phyloP scores from a whole-genome alignment of 2,113 vertebrate genomes.

The Romanogobio albipinnatus region DNA sequence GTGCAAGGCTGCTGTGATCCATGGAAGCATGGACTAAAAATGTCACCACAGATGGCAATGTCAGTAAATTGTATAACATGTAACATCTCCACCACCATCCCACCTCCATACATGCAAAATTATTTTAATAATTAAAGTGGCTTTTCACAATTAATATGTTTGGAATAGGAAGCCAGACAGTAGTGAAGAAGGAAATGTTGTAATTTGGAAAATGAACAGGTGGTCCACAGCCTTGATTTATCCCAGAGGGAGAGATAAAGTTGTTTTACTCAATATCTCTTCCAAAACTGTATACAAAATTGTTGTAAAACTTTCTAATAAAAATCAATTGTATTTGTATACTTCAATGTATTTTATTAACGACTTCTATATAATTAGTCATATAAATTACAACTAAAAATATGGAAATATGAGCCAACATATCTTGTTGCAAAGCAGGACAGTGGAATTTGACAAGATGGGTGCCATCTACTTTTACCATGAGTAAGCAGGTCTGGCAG shows the following conservation, averaged over 20 bases:
- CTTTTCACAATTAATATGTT: background rate
- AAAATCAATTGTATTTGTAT: background rate
- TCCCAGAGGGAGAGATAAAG: background rate
- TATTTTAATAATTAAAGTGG: background rate
- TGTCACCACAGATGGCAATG: conserved; percentile 40
- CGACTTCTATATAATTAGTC: background rate
- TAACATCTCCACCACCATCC: background rate
- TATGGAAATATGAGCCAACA: background rate
- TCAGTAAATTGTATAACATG: background rate
- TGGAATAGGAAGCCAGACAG: background rate
- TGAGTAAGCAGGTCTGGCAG: conserved; percentile 60
- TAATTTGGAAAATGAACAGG: background rate
- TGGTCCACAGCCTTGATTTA: conserved; percentile 4
- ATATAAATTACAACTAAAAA: background rate
- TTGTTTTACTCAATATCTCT: background rate
- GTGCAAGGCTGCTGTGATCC: background rate
- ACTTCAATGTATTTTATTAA: background rate
- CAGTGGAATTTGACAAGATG: conserved; percentile 55
- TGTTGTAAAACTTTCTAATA: background rate
- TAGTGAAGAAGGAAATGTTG: background rate
- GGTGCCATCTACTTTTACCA: conserved; percentile 67
- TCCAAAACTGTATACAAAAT: background rate
- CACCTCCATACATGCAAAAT: background rate
- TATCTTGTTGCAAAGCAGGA: conserved; percentile 51
- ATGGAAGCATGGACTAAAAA: conserved; percentile 14